Conservation (phyloP, 2,888 invertebrate genomes). For the Dromius quadrimaculatus region DNA sequence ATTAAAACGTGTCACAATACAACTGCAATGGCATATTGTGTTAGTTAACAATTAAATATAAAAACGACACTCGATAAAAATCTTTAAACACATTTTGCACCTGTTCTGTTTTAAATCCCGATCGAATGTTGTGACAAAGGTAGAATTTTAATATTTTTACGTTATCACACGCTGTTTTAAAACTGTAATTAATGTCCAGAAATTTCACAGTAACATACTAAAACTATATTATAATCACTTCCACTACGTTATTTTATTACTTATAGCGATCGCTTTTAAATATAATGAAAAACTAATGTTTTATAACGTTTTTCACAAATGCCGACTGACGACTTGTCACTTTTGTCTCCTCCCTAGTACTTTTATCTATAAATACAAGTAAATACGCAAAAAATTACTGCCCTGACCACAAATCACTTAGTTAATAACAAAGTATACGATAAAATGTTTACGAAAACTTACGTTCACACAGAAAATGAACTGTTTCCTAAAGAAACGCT, state of each 20-base stretch:
- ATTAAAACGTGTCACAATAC: slow-evolving; percentile 43
- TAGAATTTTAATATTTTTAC: slow-evolving; percentile 9
- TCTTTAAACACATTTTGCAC: slow-evolving; percentile 24
- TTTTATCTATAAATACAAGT: slow-evolving; percentile 44
- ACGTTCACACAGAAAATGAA: slow-evolving; percentile 63
- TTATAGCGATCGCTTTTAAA: not conserved
- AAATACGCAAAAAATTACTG: slow-evolving; percentile 41
- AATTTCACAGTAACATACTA: slow-evolving; percentile 27
- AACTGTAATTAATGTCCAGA: slow-evolving; percentile 6
- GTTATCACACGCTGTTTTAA: slow-evolving; percentile 27
- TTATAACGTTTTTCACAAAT: slow-evolving; percentile 45
- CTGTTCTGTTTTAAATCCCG: slow-evolving; percentile 12
- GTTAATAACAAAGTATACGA: slow-evolving; percentile 25
- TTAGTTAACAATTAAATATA: not conserved
- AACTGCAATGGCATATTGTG: slow-evolving; percentile 40
- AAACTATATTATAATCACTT: slow-evolving; percentile 17
- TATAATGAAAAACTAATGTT: slow-evolving; percentile 1
- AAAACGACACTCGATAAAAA: slow-evolving; percentile 1
- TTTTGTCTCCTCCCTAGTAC: slow-evolving; percentile 46
- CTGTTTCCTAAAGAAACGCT: slow-evolving; percentile 73
- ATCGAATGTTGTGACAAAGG: slow-evolving; percentile 14
- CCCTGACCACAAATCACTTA: slow-evolving; percentile 6
- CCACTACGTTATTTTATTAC: slow-evolving; percentile 2
- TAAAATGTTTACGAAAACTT: slow-evolving; percentile 54
- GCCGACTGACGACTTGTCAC: slow-evolving; percentile 50